A percentile compares a stretch with the other conserved stretches of the same genome.
phyloP scores from a whole-genome alignment of 92 coral and sea anemone species.

The Porites lobata region DNA sequence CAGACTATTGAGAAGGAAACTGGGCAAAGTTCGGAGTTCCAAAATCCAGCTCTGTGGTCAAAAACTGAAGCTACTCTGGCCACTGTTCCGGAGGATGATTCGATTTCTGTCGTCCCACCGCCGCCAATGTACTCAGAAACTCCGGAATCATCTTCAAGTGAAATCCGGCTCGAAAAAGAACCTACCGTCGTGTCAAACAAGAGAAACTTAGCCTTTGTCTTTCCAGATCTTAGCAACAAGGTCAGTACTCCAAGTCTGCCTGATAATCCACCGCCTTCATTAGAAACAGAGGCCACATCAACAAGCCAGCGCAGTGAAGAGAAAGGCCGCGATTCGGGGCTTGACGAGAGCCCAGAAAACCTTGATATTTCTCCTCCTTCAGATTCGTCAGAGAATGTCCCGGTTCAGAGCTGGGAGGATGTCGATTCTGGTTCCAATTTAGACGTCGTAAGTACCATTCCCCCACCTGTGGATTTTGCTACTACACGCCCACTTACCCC shows the following conservation, averaged over 20 bases:
- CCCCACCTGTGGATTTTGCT: constrained; percentile 87
- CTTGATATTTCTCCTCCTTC: constrained; percentile 6
- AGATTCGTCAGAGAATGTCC: background rate
- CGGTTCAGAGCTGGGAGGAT: constrained; percentile 11
- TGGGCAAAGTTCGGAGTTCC: background rate
- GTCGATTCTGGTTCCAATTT: constrained; percentile 40
- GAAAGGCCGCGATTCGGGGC: constrained; percentile 49
- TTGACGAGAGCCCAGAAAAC: constrained; percentile 36
- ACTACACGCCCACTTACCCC: constrained; percentile 53
- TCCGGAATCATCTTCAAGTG: background rate
- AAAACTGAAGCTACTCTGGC: background rate
- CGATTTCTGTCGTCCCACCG: constrained; percentile 44
- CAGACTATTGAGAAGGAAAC: background rate
- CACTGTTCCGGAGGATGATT: constrained; percentile 20
- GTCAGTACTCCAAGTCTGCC: background rate
- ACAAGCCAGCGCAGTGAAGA: constrained; percentile 20
- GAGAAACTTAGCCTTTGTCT: background rate
- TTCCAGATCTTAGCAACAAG: background rate
- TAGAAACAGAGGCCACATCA: constrained; percentile 7
- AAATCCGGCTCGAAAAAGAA: background rate
- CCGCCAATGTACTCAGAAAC: constrained; percentile 37
- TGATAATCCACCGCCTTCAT: constrained; percentile 5
- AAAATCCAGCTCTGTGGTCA: background rate
- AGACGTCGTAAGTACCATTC: constrained; percentile 69
- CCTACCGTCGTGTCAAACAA: background rate